Evolutionary conservation across 2,113 vertebrate species (phyloP).

Genomic region (Ochotona curzoniae): DNA sequence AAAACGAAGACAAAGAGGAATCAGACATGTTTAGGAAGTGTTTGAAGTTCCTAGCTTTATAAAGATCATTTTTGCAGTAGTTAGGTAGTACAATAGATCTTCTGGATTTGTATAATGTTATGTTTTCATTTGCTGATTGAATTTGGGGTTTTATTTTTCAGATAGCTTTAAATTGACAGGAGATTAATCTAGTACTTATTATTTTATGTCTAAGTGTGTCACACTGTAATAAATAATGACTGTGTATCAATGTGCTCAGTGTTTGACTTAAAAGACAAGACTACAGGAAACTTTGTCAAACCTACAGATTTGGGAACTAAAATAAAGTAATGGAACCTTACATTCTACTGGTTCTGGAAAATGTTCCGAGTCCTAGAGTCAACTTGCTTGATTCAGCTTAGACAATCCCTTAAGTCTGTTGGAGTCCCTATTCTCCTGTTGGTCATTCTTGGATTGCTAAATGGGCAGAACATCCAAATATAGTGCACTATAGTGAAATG

Average conservation of each 20-base stretch:
- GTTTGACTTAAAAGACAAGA: constrained; percentile 77
- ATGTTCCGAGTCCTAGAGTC: constrained; percentile 28
- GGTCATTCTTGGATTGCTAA: neutral
- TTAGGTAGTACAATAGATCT: neutral
- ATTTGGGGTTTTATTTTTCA: constrained; percentile 78
- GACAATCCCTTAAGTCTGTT: constrained; percentile 51
- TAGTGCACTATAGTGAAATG: neutral
- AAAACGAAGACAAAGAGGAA: neutral
- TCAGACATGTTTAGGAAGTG: neutral
- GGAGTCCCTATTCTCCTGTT: neutral
- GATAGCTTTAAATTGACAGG: constrained; percentile 53
- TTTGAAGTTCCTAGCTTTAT: neutral
- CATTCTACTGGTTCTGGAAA: constrained; percentile 70
- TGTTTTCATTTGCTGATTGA: constrained; percentile 68
- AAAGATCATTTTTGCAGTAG: neutral
- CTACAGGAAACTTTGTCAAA: constrained; percentile 68
- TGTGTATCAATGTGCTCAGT: constrained; percentile 74
- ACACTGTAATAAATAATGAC: constrained; percentile 78
- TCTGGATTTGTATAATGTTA: constrained; percentile 21
- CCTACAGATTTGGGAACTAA: constrained; percentile 74
- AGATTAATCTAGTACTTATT: constrained; percentile 73
- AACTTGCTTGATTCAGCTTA: constrained; percentile 32
- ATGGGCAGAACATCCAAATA: neutral
- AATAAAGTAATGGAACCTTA: constrained; percentile 71
- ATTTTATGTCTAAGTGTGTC: constrained; percentile 80